These are phyloP conservation scores for Callimorpha dominula DNA, from an alignment of 2,888 invertebrate genomes.

Conservation along the genomic window DNA sequence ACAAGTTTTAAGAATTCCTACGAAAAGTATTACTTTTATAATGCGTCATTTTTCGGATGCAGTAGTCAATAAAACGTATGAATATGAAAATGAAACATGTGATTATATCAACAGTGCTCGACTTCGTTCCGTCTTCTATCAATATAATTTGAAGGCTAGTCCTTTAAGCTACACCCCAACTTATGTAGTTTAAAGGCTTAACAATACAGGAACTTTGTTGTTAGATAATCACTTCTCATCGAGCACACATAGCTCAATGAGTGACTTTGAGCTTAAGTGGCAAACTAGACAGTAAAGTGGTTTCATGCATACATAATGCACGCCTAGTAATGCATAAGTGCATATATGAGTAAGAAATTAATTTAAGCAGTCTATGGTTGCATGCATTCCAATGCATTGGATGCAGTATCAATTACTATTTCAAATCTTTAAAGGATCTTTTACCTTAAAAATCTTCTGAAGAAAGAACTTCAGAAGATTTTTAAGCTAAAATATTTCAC, in stretches of 20 bases:
- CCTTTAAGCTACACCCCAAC: slow-evolving; percentile 6
- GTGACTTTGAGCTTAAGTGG: slow-evolving; percentile 12
- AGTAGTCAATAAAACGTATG: neutral
- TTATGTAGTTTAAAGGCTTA: slow-evolving; percentile 16
- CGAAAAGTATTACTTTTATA: neutral
- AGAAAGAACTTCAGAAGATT: too few species aligned
- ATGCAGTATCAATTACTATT: neutral
- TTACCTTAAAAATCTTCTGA: too few species aligned
- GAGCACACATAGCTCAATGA: slow-evolving; percentile 10
- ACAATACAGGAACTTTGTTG: slow-evolving; percentile 8
- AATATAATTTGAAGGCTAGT: slow-evolving; percentile 10
- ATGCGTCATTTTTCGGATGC: neutral
- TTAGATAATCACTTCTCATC: slow-evolving; percentile 21
- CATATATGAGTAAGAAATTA: neutral
- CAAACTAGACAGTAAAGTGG: slow-evolving; percentile 5
- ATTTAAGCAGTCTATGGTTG: neutral
- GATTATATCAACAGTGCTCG: neutral
- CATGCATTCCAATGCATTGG: neutral
- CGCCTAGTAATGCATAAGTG: neutral
- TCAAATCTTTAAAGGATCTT: neutral
- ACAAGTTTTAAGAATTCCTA: neutral
- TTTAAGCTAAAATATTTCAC: neutral
- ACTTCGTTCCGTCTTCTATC: neutral
- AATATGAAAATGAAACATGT: neutral
- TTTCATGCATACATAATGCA: slow-evolving; percentile 1